These are phyloP conservation scores for Mormoops blainvillei DNA, from an alignment of 2,113 vertebrate genomes.

Conservation along the genomic window DNA sequence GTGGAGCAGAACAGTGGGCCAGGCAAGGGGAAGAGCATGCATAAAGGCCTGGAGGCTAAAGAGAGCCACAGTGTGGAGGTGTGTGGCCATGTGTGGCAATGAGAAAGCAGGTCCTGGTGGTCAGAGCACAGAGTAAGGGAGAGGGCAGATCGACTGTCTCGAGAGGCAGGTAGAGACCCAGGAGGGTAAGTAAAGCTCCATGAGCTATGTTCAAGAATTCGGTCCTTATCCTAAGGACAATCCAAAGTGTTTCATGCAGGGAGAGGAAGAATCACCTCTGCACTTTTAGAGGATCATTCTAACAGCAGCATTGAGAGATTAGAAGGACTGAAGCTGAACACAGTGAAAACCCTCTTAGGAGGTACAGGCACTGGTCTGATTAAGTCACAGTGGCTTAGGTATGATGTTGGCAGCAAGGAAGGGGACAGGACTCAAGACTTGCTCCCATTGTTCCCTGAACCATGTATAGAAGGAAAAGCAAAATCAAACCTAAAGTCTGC, in stretches of 20 bases:
- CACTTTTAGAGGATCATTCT: constrained; percentile 20
- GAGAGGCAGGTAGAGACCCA: neutral
- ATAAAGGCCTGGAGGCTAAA: neutral
- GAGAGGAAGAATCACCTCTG: neutral
- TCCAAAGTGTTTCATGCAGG: neutral
- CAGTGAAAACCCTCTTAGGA: neutral
- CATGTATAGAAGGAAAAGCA: neutral
- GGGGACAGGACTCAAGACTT: neutral
- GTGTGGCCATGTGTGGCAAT: no score
- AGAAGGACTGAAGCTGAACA: neutral
- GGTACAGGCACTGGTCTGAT: neutral
- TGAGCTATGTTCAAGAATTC: neutral
- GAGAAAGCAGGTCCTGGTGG: neutral
- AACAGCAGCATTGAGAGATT: neutral
- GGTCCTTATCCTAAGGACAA: constrained; percentile 13
- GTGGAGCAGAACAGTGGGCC: neutral
- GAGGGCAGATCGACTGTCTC: neutral
- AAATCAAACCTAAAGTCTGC: constrained; percentile 29
- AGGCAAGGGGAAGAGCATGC: neutral
- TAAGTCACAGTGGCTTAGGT: neutral
- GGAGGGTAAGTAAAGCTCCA: neutral
- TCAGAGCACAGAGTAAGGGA: neutral
- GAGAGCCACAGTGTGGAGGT: neutral
- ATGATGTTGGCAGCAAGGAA: neutral
- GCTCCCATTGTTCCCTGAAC: neutral